Conservation (phyloP, 2,888 invertebrate species). For the Lasioglossum marginatum region DNA sequence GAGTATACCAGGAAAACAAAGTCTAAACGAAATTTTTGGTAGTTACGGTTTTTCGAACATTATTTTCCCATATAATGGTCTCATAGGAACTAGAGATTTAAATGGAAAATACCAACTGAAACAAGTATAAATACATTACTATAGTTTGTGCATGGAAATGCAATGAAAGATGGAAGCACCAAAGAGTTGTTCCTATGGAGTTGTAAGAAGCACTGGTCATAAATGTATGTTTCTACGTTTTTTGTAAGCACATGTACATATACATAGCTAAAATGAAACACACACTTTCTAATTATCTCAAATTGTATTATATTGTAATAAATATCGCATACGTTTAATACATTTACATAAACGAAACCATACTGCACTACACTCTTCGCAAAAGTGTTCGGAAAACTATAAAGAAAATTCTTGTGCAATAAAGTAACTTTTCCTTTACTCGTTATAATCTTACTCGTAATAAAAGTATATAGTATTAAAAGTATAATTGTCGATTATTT, state of each 20-base stretch:
- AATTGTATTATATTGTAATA: slow-evolving; percentile 69
- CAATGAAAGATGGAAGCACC: background rate
- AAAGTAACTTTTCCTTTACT: slow-evolving; percentile 10
- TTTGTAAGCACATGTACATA: slow-evolving; percentile 5
- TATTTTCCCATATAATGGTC: slow-evolving; percentile 78
- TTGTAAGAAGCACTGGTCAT: background rate
- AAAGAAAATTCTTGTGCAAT: background rate
- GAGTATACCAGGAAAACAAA: slow-evolving; percentile 65
- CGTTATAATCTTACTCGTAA: background rate
- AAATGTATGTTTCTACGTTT: background rate
- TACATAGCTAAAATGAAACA: background rate
- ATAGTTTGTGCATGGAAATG: background rate
- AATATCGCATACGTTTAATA: slow-evolving; percentile 71
- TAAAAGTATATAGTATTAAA: slow-evolving; percentile 22
- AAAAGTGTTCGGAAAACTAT: slow-evolving; percentile 18
- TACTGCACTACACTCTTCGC: slow-evolving; percentile 21
- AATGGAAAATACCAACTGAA: slow-evolving; percentile 73
- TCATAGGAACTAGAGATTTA: slow-evolving; percentile 70
- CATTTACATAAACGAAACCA: slow-evolving; percentile 33
- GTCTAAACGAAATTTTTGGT: slow-evolving; percentile 76
- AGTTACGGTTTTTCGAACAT: slow-evolving; percentile 76
- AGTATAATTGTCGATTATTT: slow-evolving; percentile 30
- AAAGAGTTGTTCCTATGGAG: slow-evolving; percentile 1
- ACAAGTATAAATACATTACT: slow-evolving; percentile 46
- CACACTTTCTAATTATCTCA: slow-evolving; percentile 44